phyloP scores from a whole-genome alignment of 2,797 vertebrate species.

The Momotus momota region DNA sequence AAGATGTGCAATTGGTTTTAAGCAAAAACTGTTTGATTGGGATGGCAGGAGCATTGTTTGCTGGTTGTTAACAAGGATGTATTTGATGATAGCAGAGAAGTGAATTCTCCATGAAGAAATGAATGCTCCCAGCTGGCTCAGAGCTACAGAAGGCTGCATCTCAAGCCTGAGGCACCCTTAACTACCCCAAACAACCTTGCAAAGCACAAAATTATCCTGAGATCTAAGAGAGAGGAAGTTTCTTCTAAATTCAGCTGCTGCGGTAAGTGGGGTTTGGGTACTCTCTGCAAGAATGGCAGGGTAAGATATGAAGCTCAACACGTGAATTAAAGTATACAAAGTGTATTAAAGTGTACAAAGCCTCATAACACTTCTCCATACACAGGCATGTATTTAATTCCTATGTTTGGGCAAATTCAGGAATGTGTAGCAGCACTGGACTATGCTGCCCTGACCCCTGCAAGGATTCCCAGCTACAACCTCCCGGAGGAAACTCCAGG shows the following conservation, averaged over 20 bases:
- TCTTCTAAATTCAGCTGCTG: background rate
- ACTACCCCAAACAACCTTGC: background rate
- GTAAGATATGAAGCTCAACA: background rate
- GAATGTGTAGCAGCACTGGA: background rate
- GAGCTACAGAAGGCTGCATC: background rate
- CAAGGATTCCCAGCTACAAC: background rate
- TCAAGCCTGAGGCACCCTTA: background rate
- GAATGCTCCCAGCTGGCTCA: background rate
- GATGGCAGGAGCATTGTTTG: background rate
- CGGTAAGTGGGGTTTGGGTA: background rate
- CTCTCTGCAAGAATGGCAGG: background rate
- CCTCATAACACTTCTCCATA: background rate
- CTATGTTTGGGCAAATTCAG: background rate
- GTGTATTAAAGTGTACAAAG: background rate
- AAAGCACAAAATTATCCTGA: background rate
- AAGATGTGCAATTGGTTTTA: background rate
- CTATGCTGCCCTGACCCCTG: background rate
- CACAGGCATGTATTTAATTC: background rate
- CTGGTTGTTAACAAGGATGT: background rate
- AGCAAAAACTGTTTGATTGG: background rate
- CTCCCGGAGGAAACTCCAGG: background rate
- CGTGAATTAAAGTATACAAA: background rate
- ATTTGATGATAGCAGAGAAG: background rate
- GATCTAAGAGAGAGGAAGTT: background rate
- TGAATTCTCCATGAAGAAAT: background rate